Evolutionary conservation across 2,797 vertebrate species (phyloP).

Genomic region (Gephyroberyx darwinii): DNA sequence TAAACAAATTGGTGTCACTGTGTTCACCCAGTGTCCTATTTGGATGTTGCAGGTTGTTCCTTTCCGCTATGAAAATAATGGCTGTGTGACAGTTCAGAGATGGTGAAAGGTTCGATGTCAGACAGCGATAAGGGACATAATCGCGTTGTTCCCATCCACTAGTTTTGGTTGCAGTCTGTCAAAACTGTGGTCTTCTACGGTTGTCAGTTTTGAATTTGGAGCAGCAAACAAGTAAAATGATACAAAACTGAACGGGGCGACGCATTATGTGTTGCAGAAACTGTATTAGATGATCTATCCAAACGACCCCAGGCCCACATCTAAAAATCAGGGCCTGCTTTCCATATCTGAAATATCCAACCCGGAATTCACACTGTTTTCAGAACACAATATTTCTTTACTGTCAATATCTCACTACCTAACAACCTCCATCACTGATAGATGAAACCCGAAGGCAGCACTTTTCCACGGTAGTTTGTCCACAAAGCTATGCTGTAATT

Average conservation of each 20-base stretch:
- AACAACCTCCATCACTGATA: conserved; percentile 12
- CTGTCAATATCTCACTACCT: conserved; percentile 27
- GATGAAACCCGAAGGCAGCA: conserved; percentile 30
- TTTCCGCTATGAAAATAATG: not conserved
- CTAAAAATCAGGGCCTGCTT: conserved; percentile 7
- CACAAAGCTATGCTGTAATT: conserved; percentile 26
- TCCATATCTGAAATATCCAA: conserved; percentile 45
- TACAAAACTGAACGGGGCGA: conserved; percentile 35
- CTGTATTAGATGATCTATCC: conserved; percentile 35
- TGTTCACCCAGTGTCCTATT: conserved; percentile 3
- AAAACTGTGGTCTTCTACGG: conserved; percentile 36
- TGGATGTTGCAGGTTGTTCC: conserved; percentile 17
- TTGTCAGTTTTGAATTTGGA: conserved; percentile 36
- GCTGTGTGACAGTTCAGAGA: conserved; percentile 27
- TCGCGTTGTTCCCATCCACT: conserved; percentile 29
- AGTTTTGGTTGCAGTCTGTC: conserved; percentile 48
- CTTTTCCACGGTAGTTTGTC: conserved; percentile 29
- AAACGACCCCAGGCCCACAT: conserved; percentile 24
- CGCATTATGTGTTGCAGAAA: conserved; percentile 27
- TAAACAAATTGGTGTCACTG: conserved; percentile 43
- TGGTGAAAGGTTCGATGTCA: conserved; percentile 36
- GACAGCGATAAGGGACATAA: conserved; percentile 21
- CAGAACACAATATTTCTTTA: conserved; percentile 35
- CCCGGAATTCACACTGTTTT: conserved; percentile 25
- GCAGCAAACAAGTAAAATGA: conserved; percentile 51